Conservation (phyloP, 2,797 vertebrate species). For the Gobionotothen gibberifrons region DNA sequence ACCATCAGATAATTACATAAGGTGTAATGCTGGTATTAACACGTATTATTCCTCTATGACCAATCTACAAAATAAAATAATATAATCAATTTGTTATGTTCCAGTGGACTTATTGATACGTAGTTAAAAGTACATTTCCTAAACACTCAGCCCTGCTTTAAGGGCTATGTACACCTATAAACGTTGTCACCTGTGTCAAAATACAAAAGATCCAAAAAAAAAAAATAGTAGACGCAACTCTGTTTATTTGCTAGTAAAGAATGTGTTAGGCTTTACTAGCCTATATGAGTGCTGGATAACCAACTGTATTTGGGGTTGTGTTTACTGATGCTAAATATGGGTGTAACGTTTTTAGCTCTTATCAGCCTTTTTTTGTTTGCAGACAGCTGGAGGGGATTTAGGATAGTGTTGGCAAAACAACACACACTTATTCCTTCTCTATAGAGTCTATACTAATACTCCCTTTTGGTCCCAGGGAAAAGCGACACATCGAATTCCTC, state of each 20-base stretch:
- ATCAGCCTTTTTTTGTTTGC: slow-evolving; percentile 17
- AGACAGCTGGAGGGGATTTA: slow-evolving; percentile 5
- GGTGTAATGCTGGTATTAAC: neutral
- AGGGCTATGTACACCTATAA: neutral
- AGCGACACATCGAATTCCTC: slow-evolving; percentile 35
- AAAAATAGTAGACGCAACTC: neutral
- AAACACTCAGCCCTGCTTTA: neutral
- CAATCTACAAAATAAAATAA: neutral
- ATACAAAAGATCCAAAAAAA: neutral
- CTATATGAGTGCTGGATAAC: neutral
- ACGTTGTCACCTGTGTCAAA: neutral
- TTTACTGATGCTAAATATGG: slow-evolving; percentile 21
- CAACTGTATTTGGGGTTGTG: neutral
- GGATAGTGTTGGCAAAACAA: slow-evolving; percentile 30
- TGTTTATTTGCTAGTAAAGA: neutral
- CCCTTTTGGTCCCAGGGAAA: slow-evolving; percentile 9
- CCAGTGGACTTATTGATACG: neutral
- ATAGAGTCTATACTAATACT: neutral
- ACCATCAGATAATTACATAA: neutral
- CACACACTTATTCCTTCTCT: slow-evolving; percentile 9
- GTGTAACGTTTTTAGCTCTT: slow-evolving; percentile 15
- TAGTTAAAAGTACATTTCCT: neutral
- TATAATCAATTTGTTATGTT: neutral
- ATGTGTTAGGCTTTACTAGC: slow-evolving; percentile 1
- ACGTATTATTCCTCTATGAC: neutral